Evolutionary conservation across 1,140 invertebrate species (phyloP).

Genomic region (Helicoverpa zea): DNA sequence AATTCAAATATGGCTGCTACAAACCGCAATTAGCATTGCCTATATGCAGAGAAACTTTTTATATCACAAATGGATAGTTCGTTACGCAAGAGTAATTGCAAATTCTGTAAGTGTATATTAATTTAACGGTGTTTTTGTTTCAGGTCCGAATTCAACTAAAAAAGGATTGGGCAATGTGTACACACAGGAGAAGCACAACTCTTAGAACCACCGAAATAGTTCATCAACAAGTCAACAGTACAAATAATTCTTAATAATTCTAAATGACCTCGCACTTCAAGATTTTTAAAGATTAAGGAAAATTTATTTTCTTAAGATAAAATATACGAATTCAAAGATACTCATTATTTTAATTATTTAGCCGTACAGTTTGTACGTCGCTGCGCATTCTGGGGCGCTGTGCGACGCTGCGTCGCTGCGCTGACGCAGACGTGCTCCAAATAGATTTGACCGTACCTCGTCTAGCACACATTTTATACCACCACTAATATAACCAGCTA

Average conservation of each 20-base stretch:
- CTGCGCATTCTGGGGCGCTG: constrained; percentile 56
- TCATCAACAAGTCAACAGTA: constrained; percentile 51
- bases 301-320: constrained; percentile 69
- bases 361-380: neutral
- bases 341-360: constrained; percentile 21
- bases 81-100: constrained; percentile 61
- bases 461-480: constrained; percentile 58
- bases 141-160: constrained; percentile 69
- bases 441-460: constrained; percentile 68
- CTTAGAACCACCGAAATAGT: constrained; percentile 65
- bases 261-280: constrained; percentile 73
- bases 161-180: constrained; percentile 81
- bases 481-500: constrained; percentile 47
- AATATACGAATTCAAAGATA: constrained; percentile 43
- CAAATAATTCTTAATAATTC: constrained; percentile 70
- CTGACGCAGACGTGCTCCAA: constrained; percentile 65
- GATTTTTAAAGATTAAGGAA: constrained; percentile 58
- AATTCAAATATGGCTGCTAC: constrained; percentile 79
- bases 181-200: constrained; percentile 78
- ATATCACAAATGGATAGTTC: constrained; percentile 54
- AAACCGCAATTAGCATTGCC: constrained; percentile 81
- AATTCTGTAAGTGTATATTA: constrained; percentile 37
- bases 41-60: constrained; percentile 65
- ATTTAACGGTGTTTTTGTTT: constrained; percentile 61
- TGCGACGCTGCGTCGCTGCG: constrained; percentile 45